Evolutionary conservation across 1,140 invertebrate species (phyloP), one percentile per base, ranked within the genome.

Genomic region (Aethina tumida): DNA sequence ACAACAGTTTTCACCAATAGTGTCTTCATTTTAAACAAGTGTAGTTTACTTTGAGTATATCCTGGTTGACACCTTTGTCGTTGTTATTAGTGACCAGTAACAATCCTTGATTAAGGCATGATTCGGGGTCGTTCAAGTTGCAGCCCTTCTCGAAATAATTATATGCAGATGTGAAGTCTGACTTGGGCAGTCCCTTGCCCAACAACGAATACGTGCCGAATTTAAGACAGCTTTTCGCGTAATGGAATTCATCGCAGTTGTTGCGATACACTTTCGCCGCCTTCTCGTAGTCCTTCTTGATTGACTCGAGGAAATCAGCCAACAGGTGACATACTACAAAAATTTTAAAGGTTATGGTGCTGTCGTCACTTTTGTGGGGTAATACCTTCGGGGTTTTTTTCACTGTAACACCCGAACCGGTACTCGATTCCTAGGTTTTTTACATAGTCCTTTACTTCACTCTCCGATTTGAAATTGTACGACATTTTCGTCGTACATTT

Each of bases 401-500:
- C 84, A 27, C 73, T 73, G 42, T 79, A 86, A 64, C 91, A 96
- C 22, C 88, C 85, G 60, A 90, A 95, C 50, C 82, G 71, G 57
- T 94, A 95, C 62, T 96, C 91, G 8, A 81, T 84, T n/a, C 83
- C 81, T 36, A 95, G 64, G 58, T 93, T 93, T 43, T 91, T 76
- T 16, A 94, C 56, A 59, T 81, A 96, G 46, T 88, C 74, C 58
- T 91, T 81, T 0, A 89, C 84, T 37, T 94, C 86, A 28, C 82
- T 73, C 65, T 86, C 80, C 35, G 75, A 74, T 67, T 90, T 88
- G 19, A 93, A 74, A 68, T 92, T 73, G 47, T 69, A 74, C 29
- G 70, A 63, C 73, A 77, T 78, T 36, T 15, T 38, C n/a, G n/a
- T n/a, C n/a, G n/a, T n/a, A n/a, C n/a, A n/a, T n/a, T n/a, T n/a